Conservation (phyloP, 2,888 invertebrate species). For the Aleiodes alternator region DNA sequence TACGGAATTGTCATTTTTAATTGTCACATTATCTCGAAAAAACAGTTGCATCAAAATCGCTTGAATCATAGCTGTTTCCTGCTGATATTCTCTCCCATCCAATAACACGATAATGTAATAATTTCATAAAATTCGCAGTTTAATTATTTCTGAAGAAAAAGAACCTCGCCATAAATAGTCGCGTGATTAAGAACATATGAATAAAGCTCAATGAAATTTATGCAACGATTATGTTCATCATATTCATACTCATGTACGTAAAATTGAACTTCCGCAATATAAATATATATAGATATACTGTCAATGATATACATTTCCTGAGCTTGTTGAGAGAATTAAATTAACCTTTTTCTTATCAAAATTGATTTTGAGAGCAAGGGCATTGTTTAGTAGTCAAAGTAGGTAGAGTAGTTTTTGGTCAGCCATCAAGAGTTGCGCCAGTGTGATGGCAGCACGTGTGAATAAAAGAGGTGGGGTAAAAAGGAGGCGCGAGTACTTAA, state of each 20-base stretch:
- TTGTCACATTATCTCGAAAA: no score
- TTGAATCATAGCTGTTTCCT: no score
- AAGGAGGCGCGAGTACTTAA: slow-evolving; percentile 68
- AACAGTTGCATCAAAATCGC: no score
- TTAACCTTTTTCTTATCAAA: slow-evolving; percentile 27
- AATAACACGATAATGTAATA: no score
- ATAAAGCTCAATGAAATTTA: no score
- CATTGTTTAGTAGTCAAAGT: not conserved
- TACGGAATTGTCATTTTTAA: no score
- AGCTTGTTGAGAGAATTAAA: slow-evolving; percentile 3
- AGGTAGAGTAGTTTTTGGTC: slow-evolving; percentile 37
- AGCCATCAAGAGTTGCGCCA: slow-evolving; percentile 57
- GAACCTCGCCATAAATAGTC: not conserved
- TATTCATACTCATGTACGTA: no score
- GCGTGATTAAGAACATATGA: no score
- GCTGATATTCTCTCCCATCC: no score
- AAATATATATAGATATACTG: not conserved
- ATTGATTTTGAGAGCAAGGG: not conserved
- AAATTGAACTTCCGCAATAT: not conserved
- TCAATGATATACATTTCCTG: not conserved
- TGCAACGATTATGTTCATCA: no score
- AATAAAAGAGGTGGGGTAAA: slow-evolving; percentile 52
- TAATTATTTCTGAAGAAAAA: not conserved
- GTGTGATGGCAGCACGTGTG: slow-evolving; percentile 57
- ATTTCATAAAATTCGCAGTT: no score